phyloP scores from a whole-genome alignment of 2,888 invertebrate species.

The Odontomyia ornata region DNA sequence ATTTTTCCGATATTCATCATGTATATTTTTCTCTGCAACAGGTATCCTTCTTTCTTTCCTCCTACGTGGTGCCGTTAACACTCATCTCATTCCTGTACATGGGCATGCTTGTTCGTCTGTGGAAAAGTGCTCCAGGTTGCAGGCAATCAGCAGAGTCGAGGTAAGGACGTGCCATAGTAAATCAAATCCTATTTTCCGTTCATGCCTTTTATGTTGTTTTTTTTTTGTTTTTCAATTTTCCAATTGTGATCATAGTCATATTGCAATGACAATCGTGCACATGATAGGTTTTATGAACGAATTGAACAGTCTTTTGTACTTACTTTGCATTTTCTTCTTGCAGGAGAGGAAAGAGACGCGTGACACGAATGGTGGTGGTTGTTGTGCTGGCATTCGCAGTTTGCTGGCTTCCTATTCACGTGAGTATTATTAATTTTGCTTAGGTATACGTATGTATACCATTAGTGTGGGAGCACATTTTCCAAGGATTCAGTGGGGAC shows the following conservation, averaged over 20 bases:
- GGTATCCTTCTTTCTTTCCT: constrained; percentile 86
- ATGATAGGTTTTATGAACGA: constrained; percentile 26
- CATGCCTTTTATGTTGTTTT: no score
- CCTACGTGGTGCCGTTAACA: constrained; percentile 87
- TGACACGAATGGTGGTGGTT: constrained; percentile 90
- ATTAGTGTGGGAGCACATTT: no score
- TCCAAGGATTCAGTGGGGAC: no score
- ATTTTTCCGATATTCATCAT: not conserved
- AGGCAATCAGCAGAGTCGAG: constrained; percentile 77
- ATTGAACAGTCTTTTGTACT: not conserved
- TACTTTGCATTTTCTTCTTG: constrained; percentile 58
- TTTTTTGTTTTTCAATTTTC: not conserved
- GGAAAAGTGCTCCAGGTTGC: constrained; percentile 82
- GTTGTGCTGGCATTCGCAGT: constrained; percentile 92
- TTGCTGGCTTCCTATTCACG: constrained; percentile 95
- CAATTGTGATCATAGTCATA: constrained; percentile 9
- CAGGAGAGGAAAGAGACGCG: constrained; percentile 84
- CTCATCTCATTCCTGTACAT: constrained; percentile 88
- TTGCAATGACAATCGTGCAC: not conserved
- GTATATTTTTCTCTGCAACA: constrained; percentile 61
- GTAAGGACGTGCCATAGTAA: constrained; percentile 54
- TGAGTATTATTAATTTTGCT: constrained; percentile 61
- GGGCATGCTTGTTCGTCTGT: constrained; percentile 86
- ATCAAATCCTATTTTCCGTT: not conserved
- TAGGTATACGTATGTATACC: no score